Base-by-base conservation (phyloP, 2,888 invertebrate species). In the Druceiella hillmani region DNA sequence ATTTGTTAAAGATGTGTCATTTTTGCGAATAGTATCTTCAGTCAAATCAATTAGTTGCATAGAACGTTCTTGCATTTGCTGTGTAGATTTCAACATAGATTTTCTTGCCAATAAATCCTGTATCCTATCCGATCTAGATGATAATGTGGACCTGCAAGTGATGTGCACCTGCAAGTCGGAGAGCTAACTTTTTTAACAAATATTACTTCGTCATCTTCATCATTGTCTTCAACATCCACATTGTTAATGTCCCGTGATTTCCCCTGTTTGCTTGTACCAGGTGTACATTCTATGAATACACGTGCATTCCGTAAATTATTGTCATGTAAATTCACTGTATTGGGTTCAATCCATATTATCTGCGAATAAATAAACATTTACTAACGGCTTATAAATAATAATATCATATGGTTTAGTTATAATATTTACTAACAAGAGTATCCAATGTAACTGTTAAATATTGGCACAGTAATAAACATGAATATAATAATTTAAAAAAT, bases 121-220 rank as follows among this genome's bases (percentile, higher is more conserved):
- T 33, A 61, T 53, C 35, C 66, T 62, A 37, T 51, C n/a, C 4
- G 58, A 53, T 47, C 56, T 66, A 1, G 54, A 47, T 5, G 51
- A n/a, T n/a, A n/a, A n/a, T n/a, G n/a, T n/a, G n/a, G n/a, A n/a
- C n/a, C n/a, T n/a, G n/a, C n/a, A n/a, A n/a, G n/a, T n/a, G n/a
- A n/a, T n/a, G n/a, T n/a, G n/a, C n/a, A n/a, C n/a, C n/a, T n/a
- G n/a, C n/a, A n/a, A n/a, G n/a, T n/a, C n/a, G 64, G 64, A 1
- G 58, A 48, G 0, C 53, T 41, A 4, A 66, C 56, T 51, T 62
- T 63, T 47, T 62, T 64, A 1, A 70, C 59, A 52, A 62, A 65
- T 48, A 69, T 60, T 3, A 69, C 64, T 45, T 69, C 68, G 49
- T 64, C 59, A 13, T 62, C 57, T 12, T 55, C 47, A 16, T 55